These are phyloP conservation scores for Trematocara nigrifrons DNA, from an alignment of 2,113 vertebrate genomes.

Conservation along the genomic window DNA sequence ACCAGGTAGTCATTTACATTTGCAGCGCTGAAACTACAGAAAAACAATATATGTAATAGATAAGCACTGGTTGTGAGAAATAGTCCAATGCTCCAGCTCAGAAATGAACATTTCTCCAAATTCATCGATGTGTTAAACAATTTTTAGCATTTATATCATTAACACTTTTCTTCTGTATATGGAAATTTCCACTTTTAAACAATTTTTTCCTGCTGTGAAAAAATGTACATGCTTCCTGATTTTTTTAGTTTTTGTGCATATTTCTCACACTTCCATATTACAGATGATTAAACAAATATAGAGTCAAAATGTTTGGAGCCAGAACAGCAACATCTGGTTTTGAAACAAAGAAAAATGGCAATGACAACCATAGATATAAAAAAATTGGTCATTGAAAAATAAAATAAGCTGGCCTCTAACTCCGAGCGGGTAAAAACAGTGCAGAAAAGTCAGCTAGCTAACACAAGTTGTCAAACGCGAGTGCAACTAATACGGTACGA, in stretches of 20 bases:
- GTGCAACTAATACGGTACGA: background rate
- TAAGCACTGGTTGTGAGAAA: background rate
- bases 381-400: background rate
- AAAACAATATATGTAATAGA: background rate
- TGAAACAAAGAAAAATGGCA: background rate
- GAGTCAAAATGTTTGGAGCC: background rate
- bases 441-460: background rate
- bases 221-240: background rate
- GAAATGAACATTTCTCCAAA: background rate
- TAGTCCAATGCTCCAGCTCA: background rate
- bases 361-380: background rate
- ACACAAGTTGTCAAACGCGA: rapidly evolving
- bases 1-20: background rate
- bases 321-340: background rate
- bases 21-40: background rate
- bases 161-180: background rate
- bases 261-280: background rate
- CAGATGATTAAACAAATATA: background rate
- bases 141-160: background rate
- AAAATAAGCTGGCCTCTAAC: background rate
- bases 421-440: rapidly evolving
- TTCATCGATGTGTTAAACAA: background rate
- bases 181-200: background rate
- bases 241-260: background rate
- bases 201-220: background rate